Evolutionary conservation across 1,140 invertebrate genomes (phyloP).

Genomic region (Probaryconus sp.): DNA sequence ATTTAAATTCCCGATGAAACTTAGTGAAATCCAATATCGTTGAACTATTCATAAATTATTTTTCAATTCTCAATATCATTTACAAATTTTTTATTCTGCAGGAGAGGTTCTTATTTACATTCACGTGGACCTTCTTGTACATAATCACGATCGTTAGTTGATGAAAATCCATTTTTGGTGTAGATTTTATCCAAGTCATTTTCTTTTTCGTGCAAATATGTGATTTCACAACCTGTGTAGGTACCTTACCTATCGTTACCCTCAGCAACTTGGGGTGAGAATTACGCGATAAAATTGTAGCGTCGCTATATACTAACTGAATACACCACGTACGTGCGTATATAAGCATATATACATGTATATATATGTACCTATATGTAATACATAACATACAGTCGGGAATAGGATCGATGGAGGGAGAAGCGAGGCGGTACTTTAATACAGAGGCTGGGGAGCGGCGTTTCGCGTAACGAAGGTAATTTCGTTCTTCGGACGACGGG

Average conservation of each 20-base stretch:
- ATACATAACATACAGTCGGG: constrained; percentile 57
- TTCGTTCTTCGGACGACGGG: constrained; percentile 74
- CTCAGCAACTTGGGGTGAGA: constrained; percentile 50
- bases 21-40: too few species aligned
- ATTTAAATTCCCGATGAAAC: too few species aligned
- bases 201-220: constrained; percentile 27
- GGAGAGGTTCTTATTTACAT: too few species aligned
- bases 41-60: too few species aligned
- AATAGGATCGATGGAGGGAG: constrained; percentile 63
- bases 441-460: constrained; percentile 68
- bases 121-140: too few species aligned
- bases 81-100: too few species aligned
- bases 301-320: constrained; percentile 41
- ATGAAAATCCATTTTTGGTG: too few species aligned
- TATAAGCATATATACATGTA: constrained; percentile 40
- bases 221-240: constrained; percentile 22
- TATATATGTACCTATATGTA: constrained; percentile 49
- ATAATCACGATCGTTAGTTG: too few species aligned
- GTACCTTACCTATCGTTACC: constrained; percentile 42
- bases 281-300: constrained; percentile 59
- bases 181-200: too few species aligned
- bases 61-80: too few species aligned
- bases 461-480: constrained; percentile 79
- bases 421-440: constrained; percentile 64
- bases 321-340: constrained; percentile 57